Evolutionary conservation across 1,140 invertebrate genomes (phyloP), one percentile per base, ranked within the genome.

Genomic region (Penaeus japonicus): DNA sequence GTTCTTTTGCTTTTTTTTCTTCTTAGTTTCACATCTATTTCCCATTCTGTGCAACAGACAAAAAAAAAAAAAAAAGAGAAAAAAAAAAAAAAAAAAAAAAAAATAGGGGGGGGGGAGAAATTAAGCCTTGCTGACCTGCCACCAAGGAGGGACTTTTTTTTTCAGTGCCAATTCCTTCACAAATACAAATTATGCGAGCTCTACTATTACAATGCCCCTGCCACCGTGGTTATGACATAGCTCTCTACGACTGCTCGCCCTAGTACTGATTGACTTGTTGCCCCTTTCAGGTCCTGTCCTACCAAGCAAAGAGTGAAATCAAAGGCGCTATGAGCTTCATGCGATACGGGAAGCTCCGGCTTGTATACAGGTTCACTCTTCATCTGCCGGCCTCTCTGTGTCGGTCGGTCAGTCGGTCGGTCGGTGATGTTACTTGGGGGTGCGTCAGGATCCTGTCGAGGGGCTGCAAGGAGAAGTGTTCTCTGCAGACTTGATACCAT

Each of bases 171-270:
- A 77, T 88, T 79, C 81, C 81, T 73, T 83, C 81, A 82, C 65
- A 82, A 82, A 57, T 83, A 88, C 62, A 88, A 83, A 77, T 78
- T 83, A 47, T 83, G 80, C 47, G 47, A 88, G 80, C 78, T 83
- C 80, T 88, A 88, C 86, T 73, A 77, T 47, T 85, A 83, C 55
- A 57, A 47, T 84, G 32, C 85, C 65, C 86, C 80, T 53, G 32
- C 39, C 53, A 75, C 80, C 86, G 35, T 39, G 83, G 70, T 55
- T 84, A 84, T 84, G 62, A 73, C 65, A 73, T 75, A 53, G 83
- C 39, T 55, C 70, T 78, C 70, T 78, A 79, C 55, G 35, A 59
- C 77, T 79, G 84, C 77, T 53, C 30, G 55, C 75, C 75, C 55
- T 77, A 85, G 20, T 73, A 27, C 27, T 73, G 47, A 47, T 47